Evolutionary conservation across 1,140 invertebrate genomes (phyloP).

Genomic region (Leptopilina clavipes): DNA sequence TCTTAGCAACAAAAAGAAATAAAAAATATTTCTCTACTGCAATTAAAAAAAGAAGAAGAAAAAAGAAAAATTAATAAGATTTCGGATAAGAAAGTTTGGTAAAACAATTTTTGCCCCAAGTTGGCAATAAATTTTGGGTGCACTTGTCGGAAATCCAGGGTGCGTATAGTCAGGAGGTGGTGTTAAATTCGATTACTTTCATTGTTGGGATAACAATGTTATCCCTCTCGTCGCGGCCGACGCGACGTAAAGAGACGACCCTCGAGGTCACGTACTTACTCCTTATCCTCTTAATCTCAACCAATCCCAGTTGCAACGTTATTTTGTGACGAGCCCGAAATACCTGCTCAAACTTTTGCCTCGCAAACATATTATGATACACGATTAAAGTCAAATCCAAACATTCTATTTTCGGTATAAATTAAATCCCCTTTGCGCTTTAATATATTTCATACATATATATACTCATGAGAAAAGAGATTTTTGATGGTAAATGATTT

Average conservation of each 20-base stretch:
- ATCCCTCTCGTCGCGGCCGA: slow-evolving; percentile 64
- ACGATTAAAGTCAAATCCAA: slow-evolving; percentile 24
- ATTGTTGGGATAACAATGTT: slow-evolving; percentile 71
- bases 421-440: no score
- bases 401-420: background rate
- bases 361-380: slow-evolving; percentile 1
- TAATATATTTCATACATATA: no score
- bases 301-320: slow-evolving; percentile 57
- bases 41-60: no score
- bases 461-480: no score
- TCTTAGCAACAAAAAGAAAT: background rate
- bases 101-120: slow-evolving; percentile 13
- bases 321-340: slow-evolving; percentile 42
- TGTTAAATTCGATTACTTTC: slow-evolving; percentile 73
- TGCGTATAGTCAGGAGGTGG: slow-evolving; percentile 62
- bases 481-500: no score
- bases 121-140: slow-evolving; percentile 54
- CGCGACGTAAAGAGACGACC: slow-evolving; percentile 63
- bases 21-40: no score
- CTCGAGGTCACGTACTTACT: slow-evolving; percentile 67
- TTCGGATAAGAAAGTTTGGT: background rate
- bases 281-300: slow-evolving; percentile 69
- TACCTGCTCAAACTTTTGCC: slow-evolving; percentile 11
- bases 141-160: slow-evolving; percentile 62
- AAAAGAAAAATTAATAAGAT: background rate